Evolutionary conservation across 1,140 invertebrate genomes (phyloP).

Genomic region (Dysdera silvatica): DNA sequence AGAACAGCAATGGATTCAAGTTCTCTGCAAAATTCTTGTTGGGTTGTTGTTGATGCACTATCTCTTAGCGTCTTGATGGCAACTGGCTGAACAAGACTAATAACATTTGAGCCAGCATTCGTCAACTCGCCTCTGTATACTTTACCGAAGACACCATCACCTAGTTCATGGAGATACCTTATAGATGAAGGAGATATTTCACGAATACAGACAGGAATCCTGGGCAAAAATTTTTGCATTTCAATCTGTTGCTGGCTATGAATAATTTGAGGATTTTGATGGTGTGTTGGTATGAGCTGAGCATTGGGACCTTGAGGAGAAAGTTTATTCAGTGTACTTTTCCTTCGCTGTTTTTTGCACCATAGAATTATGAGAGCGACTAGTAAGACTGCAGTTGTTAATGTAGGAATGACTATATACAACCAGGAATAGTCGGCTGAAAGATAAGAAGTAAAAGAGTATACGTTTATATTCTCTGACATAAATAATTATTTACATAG

Average conservation of each 20-base stretch:
- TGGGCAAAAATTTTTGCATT: constrained; percentile 66
- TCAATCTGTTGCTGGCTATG: constrained; percentile 39
- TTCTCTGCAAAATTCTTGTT: constrained; percentile 76
- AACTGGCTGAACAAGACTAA: constrained; percentile 54
- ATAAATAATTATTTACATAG: too few relatives aligned
- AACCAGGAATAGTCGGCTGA: constrained; percentile 46
- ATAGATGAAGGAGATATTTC: constrained; percentile 65
- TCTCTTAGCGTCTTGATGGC: constrained; percentile 92
- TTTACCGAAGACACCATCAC: constrained; percentile 94
- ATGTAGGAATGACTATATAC: constrained; percentile 51
- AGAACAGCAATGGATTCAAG: constrained; percentile 89
- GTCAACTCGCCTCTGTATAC: constrained; percentile 89
- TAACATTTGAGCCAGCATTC: constrained; percentile 50
- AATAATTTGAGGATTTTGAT: constrained; percentile 11
- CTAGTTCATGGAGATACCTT: constrained; percentile 83
- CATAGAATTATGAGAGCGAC: constrained; percentile 47
- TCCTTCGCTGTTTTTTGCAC: constrained; percentile 31
- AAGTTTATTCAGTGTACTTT: constrained; percentile 3
- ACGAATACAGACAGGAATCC: constrained; percentile 42
- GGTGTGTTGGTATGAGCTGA: constrained; percentile 19
- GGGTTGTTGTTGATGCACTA: constrained; percentile 80
- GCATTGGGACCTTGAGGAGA: constrained; percentile 15
- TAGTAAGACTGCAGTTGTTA: constrained; percentile 48
- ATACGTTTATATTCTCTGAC: not conserved
- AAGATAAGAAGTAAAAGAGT: constrained; percentile 5